phyloP scores from a whole-genome alignment of 2,113 vertebrate genomes.

The Spermophilus dauricus region DNA sequence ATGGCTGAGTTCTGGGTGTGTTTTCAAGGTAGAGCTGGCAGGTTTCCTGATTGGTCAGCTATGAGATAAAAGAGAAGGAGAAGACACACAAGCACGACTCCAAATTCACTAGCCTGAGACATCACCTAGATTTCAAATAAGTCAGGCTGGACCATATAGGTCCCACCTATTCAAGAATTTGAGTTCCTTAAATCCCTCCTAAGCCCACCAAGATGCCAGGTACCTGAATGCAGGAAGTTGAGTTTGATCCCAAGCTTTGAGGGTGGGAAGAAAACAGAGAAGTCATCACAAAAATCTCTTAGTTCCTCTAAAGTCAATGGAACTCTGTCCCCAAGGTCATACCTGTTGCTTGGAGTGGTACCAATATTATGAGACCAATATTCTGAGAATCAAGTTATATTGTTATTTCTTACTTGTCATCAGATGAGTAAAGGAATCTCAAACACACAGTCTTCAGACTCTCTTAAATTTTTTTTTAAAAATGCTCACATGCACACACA shows the following conservation, averaged over 20 bases:
- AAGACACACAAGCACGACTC: not conserved
- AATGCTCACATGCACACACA: not conserved
- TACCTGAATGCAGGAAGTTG: not conserved
- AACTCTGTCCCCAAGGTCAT: not conserved
- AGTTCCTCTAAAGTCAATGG: not conserved
- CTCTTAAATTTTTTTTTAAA: not conserved
- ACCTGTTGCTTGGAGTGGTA: not conserved
- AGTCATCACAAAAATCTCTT: not conserved
- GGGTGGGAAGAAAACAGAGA: not conserved
- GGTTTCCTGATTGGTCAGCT: not conserved
- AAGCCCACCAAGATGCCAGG: not conserved
- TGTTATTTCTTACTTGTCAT: not conserved
- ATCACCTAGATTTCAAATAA: not conserved
- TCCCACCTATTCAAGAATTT: not conserved
- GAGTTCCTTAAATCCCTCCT: not conserved
- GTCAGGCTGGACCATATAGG: not conserved
- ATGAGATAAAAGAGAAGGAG: not conserved
- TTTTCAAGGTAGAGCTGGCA: not conserved
- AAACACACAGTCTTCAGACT: not conserved
- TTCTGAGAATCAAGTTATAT: not conserved
- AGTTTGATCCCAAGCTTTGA: not conserved
- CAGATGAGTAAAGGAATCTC: not conserved
- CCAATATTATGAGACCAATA: not conserved
- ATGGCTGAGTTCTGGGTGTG: not conserved
- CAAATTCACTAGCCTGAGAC: not conserved